Evolutionary conservation across 2,113 vertebrate species (phyloP).

Genomic region (Felis chaus): DNA sequence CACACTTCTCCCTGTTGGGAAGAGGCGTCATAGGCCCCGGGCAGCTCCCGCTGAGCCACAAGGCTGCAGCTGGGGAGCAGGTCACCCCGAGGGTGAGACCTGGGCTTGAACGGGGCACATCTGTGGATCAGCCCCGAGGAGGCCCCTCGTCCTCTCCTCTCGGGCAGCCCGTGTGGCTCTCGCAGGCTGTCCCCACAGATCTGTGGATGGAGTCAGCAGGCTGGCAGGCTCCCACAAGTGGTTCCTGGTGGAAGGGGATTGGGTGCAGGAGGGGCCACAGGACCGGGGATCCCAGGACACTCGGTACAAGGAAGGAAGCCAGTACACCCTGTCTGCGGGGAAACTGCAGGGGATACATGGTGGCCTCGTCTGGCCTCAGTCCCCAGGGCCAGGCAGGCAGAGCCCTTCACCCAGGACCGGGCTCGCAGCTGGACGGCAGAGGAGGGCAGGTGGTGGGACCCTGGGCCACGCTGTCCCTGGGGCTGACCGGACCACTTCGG

Average conservation of each 20-base stretch:
- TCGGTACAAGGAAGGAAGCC: neutral
- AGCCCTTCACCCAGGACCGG: neutral
- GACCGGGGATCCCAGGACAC: neutral
- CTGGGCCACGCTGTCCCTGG: neutral
- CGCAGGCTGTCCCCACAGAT: neutral
- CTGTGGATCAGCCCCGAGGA: neutral
- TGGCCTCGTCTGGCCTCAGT: neutral
- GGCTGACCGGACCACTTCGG: neutral
- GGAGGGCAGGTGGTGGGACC: neutral
- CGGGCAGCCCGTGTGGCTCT: neutral
- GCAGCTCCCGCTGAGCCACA: neutral
- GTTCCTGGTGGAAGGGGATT: neutral
- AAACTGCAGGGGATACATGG: neutral
- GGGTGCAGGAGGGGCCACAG: neutral
- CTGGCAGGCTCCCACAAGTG: neutral
- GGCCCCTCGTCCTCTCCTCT: neutral
- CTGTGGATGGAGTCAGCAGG: neutral
- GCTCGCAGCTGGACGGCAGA: neutral
- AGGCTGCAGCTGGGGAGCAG: neutral
- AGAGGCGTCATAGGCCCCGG: neutral
- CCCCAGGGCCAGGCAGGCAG: neutral
- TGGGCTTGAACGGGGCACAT: neutral
- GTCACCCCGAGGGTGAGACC: neutral
- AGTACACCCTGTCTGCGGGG: neutral
- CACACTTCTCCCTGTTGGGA: neutral